Conservation (phyloP, 1,140 invertebrate species). For the Calephelis nemesis region DNA sequence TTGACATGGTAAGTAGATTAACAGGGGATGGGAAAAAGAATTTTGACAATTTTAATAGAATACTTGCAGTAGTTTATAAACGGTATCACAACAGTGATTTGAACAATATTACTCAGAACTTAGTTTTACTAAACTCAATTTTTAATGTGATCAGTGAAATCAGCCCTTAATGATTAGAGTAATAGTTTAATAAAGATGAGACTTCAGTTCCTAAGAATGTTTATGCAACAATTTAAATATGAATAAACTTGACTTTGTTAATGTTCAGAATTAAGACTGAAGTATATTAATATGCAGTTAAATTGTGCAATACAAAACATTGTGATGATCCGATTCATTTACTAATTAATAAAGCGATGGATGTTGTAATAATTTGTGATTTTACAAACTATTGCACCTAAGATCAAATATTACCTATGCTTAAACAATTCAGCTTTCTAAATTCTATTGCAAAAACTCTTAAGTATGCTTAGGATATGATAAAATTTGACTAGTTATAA, state of each 20-base stretch:
- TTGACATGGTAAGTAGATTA: too few species aligned
- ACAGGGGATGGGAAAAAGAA: too few species aligned
- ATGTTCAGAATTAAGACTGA: constrained; percentile 7
- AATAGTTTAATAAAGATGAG: too few species aligned
- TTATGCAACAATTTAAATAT: neutral
- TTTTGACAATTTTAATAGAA: too few species aligned
- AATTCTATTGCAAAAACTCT: constrained; percentile 40
- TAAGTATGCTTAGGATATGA: constrained; percentile 63
- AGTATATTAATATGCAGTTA: constrained; percentile 10
- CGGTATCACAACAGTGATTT: too few species aligned
- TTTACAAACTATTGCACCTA: constrained; percentile 12
- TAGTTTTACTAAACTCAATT: too few species aligned
- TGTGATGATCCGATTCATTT: constrained; percentile 7
- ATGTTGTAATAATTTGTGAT: constrained; percentile 1
- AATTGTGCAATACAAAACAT: constrained; percentile 14
- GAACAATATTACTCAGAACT: too few species aligned
- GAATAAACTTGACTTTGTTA: neutral
- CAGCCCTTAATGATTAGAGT: too few species aligned
- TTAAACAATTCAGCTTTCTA: constrained; percentile 33
- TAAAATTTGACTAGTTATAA: constrained; percentile 71
- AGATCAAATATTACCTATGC: constrained; percentile 9
- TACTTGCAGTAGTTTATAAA: too few species aligned
- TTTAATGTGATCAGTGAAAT: too few species aligned
- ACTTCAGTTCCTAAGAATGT: neutral
- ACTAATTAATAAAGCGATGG: constrained; percentile 5